Evolutionary conservation across 1,140 invertebrate species (phyloP).

Genomic region (Aphelenchoides besseyi): DNA sequence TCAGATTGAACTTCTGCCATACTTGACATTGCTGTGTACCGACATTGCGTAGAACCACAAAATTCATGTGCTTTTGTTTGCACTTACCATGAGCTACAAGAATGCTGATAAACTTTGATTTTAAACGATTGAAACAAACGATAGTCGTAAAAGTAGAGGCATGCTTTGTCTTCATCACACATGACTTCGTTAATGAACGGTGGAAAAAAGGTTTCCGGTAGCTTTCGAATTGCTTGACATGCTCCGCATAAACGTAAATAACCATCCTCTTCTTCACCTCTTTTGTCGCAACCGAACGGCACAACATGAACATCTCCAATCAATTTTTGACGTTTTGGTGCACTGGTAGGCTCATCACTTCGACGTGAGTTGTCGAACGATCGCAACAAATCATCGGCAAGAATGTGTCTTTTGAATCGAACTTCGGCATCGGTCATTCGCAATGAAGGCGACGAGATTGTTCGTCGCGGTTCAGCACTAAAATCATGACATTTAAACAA

Average conservation of each 20-base stretch:
- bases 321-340: constrained; percentile 49
- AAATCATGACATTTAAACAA: constrained; percentile 11
- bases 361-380: constrained; percentile 40
- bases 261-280: constrained; percentile 59
- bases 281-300: constrained; percentile 62
- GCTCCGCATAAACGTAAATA: constrained; percentile 60
- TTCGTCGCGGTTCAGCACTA: constrained; percentile 48
- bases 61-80: constrained; percentile 63
- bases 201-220: constrained; percentile 61
- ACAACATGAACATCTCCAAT: constrained; percentile 61
- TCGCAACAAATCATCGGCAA: constrained; percentile 49
- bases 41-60: constrained; percentile 60
- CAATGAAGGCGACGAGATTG: constrained; percentile 52
- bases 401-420: constrained; percentile 38
- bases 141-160: constrained; percentile 62
- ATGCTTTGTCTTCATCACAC: constrained; percentile 62
- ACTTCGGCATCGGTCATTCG: constrained; percentile 47
- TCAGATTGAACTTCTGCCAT: constrained; percentile 62
- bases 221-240: constrained; percentile 58
- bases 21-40: constrained; percentile 59
- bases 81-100: constrained; percentile 62
- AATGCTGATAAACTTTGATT: background rate
- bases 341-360: constrained; percentile 15
- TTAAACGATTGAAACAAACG: constrained; percentile 46
- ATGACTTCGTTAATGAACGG: constrained; percentile 63